Base-by-base conservation (phyloP, 2,888 invertebrate genomes). In the Tachina lurida region DNA sequence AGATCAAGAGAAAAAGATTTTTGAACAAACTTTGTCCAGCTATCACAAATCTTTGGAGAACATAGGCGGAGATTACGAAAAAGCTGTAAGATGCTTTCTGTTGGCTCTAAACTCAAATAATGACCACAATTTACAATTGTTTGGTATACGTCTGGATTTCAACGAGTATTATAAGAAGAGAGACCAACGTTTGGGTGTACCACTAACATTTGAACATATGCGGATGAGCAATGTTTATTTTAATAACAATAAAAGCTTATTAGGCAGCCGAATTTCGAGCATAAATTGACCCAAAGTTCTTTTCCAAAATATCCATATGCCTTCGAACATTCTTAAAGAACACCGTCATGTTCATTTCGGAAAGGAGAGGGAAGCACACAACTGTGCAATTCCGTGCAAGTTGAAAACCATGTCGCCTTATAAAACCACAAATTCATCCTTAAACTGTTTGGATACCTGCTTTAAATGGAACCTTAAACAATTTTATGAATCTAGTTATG, bases 101-200 rank as follows among this genome's bases (percentile, higher is more conserved):
- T 93, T 97, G 68, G 96, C 97, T 92, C 94, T 98, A 22, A 96
- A 97, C 19, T 95, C 96, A 1, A 97, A 97, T 90, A 94, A 96
- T 73, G 97, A 98, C 93, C 95, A 96, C 87, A 97, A 97, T 88
- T 94, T 99, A 17, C 97, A 98, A 90, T 95, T 97, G 88, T 95
- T 99, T 82, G 98, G 98, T 87, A 97, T 97, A 90, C 95, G 98
- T 3, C 94, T 99, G 79, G 98, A 98, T 93, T 99, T 98, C 93
- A 99, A 98, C 92, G 97, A 98, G 92, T 97, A 97, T 93, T 99
- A 99, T 93, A 97, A 97, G 91, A 95, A 96, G 85, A 95, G 95
- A 84, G 96, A 97, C 91, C 95, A 95, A 87, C 95, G 96, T 89
- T 94, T 97, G 76, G 96, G 96, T 84, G 95, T 94, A 84, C 95